Evolutionary conservation across 2,113 vertebrate species (phyloP), one percentile per base, ranked within the genome.

Genomic region (Callospermophilus lateralis): DNA sequence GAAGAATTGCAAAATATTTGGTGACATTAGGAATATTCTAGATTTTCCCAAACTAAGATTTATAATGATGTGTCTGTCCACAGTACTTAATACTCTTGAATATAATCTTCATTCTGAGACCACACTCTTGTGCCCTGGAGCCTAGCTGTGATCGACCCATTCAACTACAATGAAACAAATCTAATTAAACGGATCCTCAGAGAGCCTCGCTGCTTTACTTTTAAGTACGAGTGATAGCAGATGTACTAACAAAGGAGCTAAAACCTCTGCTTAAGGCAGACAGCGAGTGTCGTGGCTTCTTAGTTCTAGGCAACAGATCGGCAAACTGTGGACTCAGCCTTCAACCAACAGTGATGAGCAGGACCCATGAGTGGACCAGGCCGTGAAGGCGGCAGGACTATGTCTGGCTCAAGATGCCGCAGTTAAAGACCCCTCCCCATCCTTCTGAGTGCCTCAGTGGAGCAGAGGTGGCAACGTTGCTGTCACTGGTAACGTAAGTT

Each of bases 1-100:
- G 51, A 87, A 77, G 61, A 93, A 78, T 5, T 63, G 42, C 85
- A 81, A 93, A 93, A 90, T 17, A 93, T 53, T 63, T 61, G 79
- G 19, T 48, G 65, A 70, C 34, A 93, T 0, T 77, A 45, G 51
- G n/a, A 61, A 80, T 70, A 16, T 51, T 90, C 58, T 45, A 65
- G 7, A 94, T 81, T 90, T 97, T 93, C 39, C 72, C 67, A 94
- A 92, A 42, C 28, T 37, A 84, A 94, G 55, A 39, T 53, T 73
- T 86, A 85, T 68, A 80, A 77, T 84, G 42, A n/a, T 73, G 8
- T 72, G 28, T 79, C 67, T 85, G 42, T 45, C 28, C 2, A 51
- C 65, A 28, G 73, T 30, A 95, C 74, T 89, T 89, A 93, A 65
- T 77, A 68, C 45, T 92, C 51, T n/a, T 86, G 10, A 92, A 84